Evolutionary conservation across 2,113 vertebrate species (phyloP), one percentile per base, ranked within the genome.

Genomic region (Protomyctophum bolini): DNA sequence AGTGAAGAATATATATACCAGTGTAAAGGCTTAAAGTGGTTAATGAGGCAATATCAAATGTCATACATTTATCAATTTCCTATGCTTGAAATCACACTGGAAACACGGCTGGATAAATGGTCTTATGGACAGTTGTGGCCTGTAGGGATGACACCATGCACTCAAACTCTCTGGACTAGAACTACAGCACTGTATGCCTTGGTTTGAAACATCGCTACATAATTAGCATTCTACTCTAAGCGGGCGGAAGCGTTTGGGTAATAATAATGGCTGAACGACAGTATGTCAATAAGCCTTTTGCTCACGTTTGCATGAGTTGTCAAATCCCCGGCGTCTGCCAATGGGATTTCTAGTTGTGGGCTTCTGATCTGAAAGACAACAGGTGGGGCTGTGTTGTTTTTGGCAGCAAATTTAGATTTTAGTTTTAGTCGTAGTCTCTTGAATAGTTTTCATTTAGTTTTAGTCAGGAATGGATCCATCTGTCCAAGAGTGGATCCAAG

Each of bases 181-280:
- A 45, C 49, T 50, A 33, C 33, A 3, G 33, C 4, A 41, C 33
- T 6, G 33, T 41, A 41, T 48, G 55, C 28, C 47, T 46, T 11
- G 15, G n/a, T n/a, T 68, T 10, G 33, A 69, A 45, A 51, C 28
- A 50, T 69, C 33, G 64, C 2, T 56, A 21, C 21, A 21, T 45
- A 14, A 2, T 21, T 14, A 46, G 14, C 33, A 6, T 49, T 41
- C 46, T n/a, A 29, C 58, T 58, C 46, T 21, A 41, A 63, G 57
- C 62, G 15, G 66, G 49, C 9, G 28, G 21, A 70, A 54, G 45
- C 15, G 21, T 76, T 33, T 51, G 60, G 45, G 77, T 50, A 21
- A 21, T 50, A 21, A 21, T 50, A 76, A 60, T 56, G 73, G 74
- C 81, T 78, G 75, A 83, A 75, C 75, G 65, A 76, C 68, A 65